phyloP scores from a whole-genome alignment of 2,113 vertebrate species.

The Sceloporus tristichus region DNA sequence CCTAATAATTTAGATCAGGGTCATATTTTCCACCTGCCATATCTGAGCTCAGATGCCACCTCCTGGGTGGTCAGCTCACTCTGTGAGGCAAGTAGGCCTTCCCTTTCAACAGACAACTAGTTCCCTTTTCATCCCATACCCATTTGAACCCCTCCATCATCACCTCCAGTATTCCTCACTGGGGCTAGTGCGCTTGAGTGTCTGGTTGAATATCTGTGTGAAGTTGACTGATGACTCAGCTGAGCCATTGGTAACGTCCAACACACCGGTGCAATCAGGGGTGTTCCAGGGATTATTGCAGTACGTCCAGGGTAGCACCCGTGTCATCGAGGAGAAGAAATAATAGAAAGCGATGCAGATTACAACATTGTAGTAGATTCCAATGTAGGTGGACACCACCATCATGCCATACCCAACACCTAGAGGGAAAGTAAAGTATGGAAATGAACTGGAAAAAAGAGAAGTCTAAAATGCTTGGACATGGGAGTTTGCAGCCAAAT shows the following conservation, averaged over 20 bases:
- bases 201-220: conserved; percentile 83
- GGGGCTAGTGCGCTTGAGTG: conserved; percentile 94
- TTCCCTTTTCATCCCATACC: not conserved
- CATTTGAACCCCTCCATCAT: not conserved
- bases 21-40: not conserved
- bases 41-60: not conserved
- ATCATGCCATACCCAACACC: conserved; percentile 99
- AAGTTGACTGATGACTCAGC: conserved; percentile 76
- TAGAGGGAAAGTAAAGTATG: conserved; percentile 71
- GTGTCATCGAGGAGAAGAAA: conserved; percentile 98
- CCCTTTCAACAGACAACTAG: not conserved
- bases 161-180: conserved; percentile 99
- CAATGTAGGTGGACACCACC: conserved; percentile 98
- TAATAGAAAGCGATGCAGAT: conserved; percentile 99
- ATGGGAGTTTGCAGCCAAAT: no score
- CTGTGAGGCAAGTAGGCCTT: not conserved
- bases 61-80: not conserved
- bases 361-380: conserved; percentile 99
- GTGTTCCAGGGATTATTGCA: conserved; percentile 98
- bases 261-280: conserved; percentile 86
- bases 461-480: not conserved
- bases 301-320: conserved; percentile 95
- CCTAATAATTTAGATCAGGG: not conserved
- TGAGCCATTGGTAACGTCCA: conserved; percentile 74
- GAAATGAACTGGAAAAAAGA: conserved; percentile 22